phyloP scores from a whole-genome alignment of 2,888 invertebrate genomes.

The Heliconius ismenius region DNA sequence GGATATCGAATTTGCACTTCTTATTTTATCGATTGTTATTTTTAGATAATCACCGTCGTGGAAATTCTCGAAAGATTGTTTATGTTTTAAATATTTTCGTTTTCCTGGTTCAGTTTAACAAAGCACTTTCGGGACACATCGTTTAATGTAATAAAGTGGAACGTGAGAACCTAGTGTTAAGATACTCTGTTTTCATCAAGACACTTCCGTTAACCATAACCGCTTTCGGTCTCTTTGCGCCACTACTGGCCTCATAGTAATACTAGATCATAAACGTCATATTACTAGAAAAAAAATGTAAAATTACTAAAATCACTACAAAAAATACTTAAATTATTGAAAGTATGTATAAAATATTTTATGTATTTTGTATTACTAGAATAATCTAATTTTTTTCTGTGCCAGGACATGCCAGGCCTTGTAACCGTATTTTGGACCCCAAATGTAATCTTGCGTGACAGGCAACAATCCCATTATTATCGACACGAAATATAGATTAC shows the following conservation, averaged over 20 bases:
- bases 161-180: neutral
- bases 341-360: neutral
- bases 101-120: neutral
- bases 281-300: neutral
- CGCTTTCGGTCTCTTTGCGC: neutral
- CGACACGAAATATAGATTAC: slow-evolving; percentile 48
- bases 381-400: slow-evolving; percentile 33
- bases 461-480: slow-evolving; percentile 50
- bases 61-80: neutral
- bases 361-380: neutral
- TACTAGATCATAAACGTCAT: neutral
- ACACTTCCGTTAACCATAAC: neutral
- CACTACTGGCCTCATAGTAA: neutral
- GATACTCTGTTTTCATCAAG: neutral
- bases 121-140: neutral
- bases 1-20: neutral
- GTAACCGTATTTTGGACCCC: slow-evolving; percentile 48
- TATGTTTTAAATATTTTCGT: neutral
- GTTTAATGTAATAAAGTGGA: neutral
- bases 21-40: neutral
- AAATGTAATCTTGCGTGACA: slow-evolving; percentile 57
- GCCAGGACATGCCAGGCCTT: slow-evolving; percentile 56
- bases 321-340: neutral
- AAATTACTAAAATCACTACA: neutral
- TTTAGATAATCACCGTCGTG: neutral